These are phyloP conservation scores for Spondyliosoma cantharus DNA, from an alignment of 2,797 vertebrate species.

Conservation along the genomic window DNA sequence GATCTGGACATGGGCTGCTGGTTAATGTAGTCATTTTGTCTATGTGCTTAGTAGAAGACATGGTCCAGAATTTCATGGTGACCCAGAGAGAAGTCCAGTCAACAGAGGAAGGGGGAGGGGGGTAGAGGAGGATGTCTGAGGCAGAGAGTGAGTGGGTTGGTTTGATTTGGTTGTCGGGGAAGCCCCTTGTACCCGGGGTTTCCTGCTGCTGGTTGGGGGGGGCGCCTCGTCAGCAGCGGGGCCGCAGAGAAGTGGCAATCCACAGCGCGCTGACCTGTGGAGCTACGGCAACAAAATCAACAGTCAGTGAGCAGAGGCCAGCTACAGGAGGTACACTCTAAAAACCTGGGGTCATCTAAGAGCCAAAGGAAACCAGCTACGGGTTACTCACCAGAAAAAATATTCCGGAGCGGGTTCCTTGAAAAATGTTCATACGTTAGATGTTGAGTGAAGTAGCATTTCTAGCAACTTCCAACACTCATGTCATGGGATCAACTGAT, in stretches of 20 bases:
- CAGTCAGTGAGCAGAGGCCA: slow-evolving; percentile 68
- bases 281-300: slow-evolving; percentile 77
- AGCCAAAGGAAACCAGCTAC: neutral
- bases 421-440: neutral
- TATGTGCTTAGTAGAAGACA: slow-evolving; percentile 46
- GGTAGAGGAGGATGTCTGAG: slow-evolving; percentile 77
- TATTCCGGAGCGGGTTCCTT: neutral
- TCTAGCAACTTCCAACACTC: neutral
- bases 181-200: slow-evolving; percentile 78
- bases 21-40: slow-evolving; percentile 42
- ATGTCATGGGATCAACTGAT: neutral
- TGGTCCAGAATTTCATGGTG: slow-evolving; percentile 83
- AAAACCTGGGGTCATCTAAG: slow-evolving; percentile 13
- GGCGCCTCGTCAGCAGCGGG: slow-evolving; percentile 56
- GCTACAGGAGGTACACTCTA: slow-evolving; percentile 28
- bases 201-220: slow-evolving; percentile 64
- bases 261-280: slow-evolving; percentile 58
- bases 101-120: slow-evolving; percentile 67
- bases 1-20: slow-evolving; percentile 35
- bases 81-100: slow-evolving; percentile 74
- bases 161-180: slow-evolving; percentile 82
- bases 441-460: neutral
- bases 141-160: slow-evolving; percentile 56
- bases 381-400: slow-evolving; percentile 19
- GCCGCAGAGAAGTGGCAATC: slow-evolving; percentile 53